Evolutionary conservation across 1,140 invertebrate species (phyloP), one percentile per base, ranked within the genome.

Genomic region (Apis mellifera): DNA sequence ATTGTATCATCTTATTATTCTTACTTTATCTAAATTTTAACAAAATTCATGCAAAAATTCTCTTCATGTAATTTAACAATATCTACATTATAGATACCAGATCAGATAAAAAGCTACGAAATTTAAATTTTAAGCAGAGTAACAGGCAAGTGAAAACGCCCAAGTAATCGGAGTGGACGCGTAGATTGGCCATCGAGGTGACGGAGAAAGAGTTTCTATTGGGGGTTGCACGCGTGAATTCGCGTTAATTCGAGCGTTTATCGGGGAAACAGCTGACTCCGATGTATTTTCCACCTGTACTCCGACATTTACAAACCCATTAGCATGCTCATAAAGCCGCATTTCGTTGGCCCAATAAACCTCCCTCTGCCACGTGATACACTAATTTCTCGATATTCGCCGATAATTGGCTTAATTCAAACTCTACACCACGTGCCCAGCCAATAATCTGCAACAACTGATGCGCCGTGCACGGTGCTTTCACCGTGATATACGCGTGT

Each of bases 351-450:
- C 9, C 52, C 52, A 62, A 86, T 84, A 87, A 87, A 87, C 76
- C 68, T 57, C 62, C 65, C 64, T 21, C 71, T n/a, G 54, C 62
- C 66, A 52, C n/a, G 60, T n/a, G 71, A 65, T 80, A 80, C 85
- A 75, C 86, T 87, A 87, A 87, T 87, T 80, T 86, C 76, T 42
- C 21, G 85, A 86, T 87, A 87, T 86, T 84, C 72, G 72, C 85
- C 72, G 73, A 87, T 87, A 86, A 87, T 87, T 86, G 81, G 68
- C 59, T 83, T 79, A 77, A 87, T 86, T 75, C 81, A 54, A n/a
- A 60, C 65, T 60, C 55, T 23, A 60, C 70, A 55, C 68, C 55
- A 71, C 79, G 81, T 54, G 54, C 72, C 21, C 32, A 21, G 81
- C 74, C 74, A 82, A 82, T 82, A 69, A 82, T 82, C 74, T 77